Conservation (phyloP, 2,888 invertebrate species). For the Myopa tessellatipennis region DNA sequence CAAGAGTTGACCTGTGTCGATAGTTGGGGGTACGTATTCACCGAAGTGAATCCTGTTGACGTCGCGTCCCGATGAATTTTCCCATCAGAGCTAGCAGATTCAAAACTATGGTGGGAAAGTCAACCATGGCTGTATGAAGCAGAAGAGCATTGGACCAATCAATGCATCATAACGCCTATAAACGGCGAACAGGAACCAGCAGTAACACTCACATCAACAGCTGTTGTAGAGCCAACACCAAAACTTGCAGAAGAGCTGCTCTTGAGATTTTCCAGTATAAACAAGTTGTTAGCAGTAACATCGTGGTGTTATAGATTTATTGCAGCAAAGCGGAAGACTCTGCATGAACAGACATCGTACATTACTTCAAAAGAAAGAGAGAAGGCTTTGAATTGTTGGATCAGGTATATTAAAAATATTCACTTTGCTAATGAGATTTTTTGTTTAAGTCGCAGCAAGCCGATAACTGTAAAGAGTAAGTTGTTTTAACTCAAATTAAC, state of each 20-base stretch:
- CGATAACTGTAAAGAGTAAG: conserved; percentile 24
- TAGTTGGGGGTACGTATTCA: not conserved
- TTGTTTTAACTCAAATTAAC: conserved; percentile 28
- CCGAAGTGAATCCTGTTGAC: conserved; percentile 16
- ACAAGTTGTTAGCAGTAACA: conserved; percentile 24
- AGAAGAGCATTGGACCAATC: conserved; percentile 3
- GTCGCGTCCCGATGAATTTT: conserved; percentile 22
- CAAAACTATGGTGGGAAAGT: conserved; percentile 17
- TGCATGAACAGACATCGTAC: not conserved
- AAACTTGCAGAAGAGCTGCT: not conserved
- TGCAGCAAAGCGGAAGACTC: not conserved
- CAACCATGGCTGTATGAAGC: conserved; percentile 30
- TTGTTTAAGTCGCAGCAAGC: not conserved
- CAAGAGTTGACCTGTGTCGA: not conserved
- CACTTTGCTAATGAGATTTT: conserved; percentile 28
- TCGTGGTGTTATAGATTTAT: conserved; percentile 28
- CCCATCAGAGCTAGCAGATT: conserved; percentile 15
- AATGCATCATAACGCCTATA: not conserved
- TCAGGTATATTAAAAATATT: conserved; percentile 30
- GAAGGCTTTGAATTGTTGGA: conserved; percentile 28
- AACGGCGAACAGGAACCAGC: not conserved
- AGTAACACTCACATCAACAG: not conserved
- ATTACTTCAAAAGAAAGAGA: conserved; percentile 19
- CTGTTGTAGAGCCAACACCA: not conserved
- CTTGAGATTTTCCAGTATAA: conserved; percentile 7